Conservation (phyloP, 1,140 invertebrate genomes). For the Planococcus citri region DNA sequence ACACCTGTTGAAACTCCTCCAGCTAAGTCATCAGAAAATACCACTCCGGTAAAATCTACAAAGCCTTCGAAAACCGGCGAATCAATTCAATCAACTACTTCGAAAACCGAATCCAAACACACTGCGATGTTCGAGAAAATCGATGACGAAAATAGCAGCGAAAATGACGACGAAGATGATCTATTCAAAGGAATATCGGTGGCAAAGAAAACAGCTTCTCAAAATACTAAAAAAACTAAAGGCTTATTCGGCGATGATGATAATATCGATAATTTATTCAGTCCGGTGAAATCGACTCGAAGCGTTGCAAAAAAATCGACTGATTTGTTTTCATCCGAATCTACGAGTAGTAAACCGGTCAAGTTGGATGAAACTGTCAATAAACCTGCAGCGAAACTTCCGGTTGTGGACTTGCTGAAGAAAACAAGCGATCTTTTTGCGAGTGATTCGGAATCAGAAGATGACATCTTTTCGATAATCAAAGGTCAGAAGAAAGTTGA, state of each 20-base stretch:
- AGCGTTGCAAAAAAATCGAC: background rate
- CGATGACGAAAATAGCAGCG: background rate
- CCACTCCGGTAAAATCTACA: too few relatives aligned
- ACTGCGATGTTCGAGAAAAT: background rate
- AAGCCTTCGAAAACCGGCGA: too few relatives aligned
- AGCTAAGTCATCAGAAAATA: background rate
- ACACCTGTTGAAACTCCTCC: background rate
- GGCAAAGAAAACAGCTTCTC: background rate
- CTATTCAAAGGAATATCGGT: background rate
- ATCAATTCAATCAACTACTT: too few relatives aligned
- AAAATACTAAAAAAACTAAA: background rate
- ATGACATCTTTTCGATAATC: background rate
- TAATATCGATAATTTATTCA: conserved; percentile 1
- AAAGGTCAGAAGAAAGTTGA: background rate
- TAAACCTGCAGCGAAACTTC: background rate
- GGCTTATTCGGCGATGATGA: background rate
- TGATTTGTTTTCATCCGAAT: background rate
- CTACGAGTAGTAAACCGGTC: background rate
- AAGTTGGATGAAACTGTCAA: background rate
- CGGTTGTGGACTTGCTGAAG: background rate
- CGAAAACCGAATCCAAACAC: background rate
- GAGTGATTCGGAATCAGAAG: background rate
- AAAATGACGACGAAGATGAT: background rate
- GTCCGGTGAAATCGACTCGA: background rate
- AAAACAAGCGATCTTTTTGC: background rate